These are phyloP conservation scores for Drosophila limbata DNA, from an alignment of 2,888 invertebrate genomes.

Conservation along the genomic window DNA sequence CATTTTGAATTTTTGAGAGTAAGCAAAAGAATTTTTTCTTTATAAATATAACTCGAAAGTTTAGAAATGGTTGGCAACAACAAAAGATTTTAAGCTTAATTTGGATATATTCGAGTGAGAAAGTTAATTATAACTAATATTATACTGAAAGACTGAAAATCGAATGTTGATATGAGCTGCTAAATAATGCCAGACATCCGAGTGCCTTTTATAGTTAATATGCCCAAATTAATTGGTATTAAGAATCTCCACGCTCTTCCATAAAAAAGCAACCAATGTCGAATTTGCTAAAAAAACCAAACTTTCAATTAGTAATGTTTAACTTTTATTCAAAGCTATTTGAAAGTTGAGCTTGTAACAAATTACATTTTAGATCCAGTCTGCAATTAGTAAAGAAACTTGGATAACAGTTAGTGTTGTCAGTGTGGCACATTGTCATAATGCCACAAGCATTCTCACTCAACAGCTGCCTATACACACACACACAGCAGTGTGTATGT, in stretches of 20 bases:
- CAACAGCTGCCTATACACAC: conserved; percentile 19
- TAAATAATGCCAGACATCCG: not conserved
- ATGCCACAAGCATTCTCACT: conserved; percentile 29
- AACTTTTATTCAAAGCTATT: conserved; percentile 1
- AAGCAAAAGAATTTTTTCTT: no score
- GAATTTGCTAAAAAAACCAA: conserved; percentile 6
- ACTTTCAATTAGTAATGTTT: not conserved
- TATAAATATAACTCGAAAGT: no score
- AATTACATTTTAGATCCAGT: conserved; percentile 13
- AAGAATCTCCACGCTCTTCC: not conserved
- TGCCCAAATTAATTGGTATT: not conserved
- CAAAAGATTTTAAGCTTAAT: no score
- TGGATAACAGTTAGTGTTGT: conserved; percentile 16
- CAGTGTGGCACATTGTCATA: conserved; percentile 25
- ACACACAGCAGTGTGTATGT: conserved; percentile 26
- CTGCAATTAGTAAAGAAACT: conserved; percentile 25
- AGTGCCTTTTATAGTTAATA: not conserved
- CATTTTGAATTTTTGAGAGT: no score
- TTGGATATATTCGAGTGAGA: no score
- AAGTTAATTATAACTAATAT: no score
- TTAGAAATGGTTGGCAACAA: no score
- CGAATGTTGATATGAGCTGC: no score
- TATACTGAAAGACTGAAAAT: no score
- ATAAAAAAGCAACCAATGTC: not conserved
- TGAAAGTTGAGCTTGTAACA: conserved; percentile 1